Evolutionary conservation across 2,797 vertebrate genomes (phyloP).

Genomic region (Pitangus sulphuratus): DNA sequence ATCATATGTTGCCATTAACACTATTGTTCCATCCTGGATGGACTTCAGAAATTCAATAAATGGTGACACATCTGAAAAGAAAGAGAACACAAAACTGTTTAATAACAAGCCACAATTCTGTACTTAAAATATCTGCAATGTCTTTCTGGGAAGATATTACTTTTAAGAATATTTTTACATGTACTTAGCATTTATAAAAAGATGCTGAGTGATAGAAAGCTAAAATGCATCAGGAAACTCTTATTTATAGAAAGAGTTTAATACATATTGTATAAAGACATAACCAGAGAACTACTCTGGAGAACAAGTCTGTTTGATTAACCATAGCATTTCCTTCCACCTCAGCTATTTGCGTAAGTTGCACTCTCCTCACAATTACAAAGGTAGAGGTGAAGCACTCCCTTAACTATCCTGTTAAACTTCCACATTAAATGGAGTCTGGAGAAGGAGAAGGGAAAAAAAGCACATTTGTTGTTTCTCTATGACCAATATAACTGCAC

Average conservation of each 20-base stretch:
- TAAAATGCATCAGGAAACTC: background rate
- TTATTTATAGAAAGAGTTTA: background rate
- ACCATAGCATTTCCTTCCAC: background rate
- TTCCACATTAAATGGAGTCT: background rate
- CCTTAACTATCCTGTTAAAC: background rate
- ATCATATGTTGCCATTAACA: conserved; percentile 95
- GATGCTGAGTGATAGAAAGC: background rate
- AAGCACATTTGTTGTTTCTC: background rate
- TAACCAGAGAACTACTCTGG: background rate
- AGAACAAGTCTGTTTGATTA: background rate
- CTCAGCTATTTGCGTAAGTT: background rate
- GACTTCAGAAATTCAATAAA: conserved; percentile 89
- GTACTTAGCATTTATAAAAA: background rate
- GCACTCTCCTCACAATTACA: background rate
- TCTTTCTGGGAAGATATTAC: background rate
- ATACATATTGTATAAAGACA: background rate
- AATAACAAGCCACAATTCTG: background rate
- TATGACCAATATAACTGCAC: conserved; percentile 17
- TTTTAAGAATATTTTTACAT: background rate
- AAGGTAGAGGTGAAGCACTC: background rate
- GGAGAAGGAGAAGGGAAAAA: background rate
- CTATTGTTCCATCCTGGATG: conserved; percentile 89
- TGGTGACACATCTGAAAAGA: conserved; percentile 84
- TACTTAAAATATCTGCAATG: background rate
- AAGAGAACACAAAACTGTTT: background rate